These are phyloP conservation scores for Latrodectus hesperus DNA, from an alignment of 2,888 invertebrate genomes.

Conservation along the genomic window DNA sequence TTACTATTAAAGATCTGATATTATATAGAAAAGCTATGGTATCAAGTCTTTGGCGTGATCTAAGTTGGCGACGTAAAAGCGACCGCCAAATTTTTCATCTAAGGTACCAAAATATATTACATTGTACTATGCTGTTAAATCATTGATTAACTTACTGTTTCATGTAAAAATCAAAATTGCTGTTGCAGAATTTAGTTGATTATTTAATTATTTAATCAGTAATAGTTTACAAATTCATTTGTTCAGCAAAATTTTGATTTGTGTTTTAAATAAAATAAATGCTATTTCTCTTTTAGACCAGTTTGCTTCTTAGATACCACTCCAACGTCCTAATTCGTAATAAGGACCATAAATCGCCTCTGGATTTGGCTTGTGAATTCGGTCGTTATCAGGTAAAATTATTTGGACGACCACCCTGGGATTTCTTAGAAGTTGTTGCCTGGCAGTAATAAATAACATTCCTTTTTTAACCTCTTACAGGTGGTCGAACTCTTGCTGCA, in stretches of 20 bases:
- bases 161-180: too few species aligned
- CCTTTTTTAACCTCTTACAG: slow-evolving; percentile 71
- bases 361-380: slow-evolving; percentile 77
- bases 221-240: too few species aligned
- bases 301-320: slow-evolving; percentile 75
- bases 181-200: too few species aligned
- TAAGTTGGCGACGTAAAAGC: too few species aligned
- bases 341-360: slow-evolving; percentile 75
- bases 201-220: too few species aligned
- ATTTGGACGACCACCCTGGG: background rate
- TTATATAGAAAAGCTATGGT: too few species aligned
- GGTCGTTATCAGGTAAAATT: slow-evolving; percentile 73
- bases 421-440: background rate
- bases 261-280: background rate
- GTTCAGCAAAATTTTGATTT: background rate
- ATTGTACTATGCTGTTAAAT: too few species aligned
- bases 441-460: background rate
- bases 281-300: slow-evolving; percentile 73
- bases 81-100: too few species aligned
- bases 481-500: slow-evolving; percentile 75
- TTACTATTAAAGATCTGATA: too few species aligned
- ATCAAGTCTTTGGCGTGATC: too few species aligned
- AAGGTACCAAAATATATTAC: too few species aligned
- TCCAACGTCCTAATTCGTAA: slow-evolving; percentile 75
- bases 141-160: too few species aligned